Evolutionary conservation across 1,140 invertebrate species (phyloP), one percentile per base, ranked within the genome.

Genomic region (Anoplophora glabripennis): DNA sequence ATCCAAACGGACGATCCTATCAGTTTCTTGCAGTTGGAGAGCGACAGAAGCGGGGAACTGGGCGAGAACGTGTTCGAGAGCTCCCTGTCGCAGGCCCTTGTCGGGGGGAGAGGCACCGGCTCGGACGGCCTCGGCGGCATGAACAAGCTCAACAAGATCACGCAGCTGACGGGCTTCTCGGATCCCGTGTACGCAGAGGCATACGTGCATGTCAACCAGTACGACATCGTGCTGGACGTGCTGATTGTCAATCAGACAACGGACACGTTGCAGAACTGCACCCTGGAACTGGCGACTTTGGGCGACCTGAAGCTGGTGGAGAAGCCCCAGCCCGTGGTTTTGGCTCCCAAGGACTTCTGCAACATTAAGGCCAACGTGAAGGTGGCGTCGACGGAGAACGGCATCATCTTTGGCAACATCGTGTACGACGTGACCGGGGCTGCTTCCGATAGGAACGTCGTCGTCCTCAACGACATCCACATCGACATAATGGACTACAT

Each of bases 401-500:
- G 96, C 49, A 95, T 99, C 59, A 99, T 99, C 60, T 99, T 99
- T 83, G 97, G 98, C 57, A 99, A 99, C 76, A 99, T 99, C 90
- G 96, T 98, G 14, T 99, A 98, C 75, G 96, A 99, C 74, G 88
- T 98, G 36, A 90, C 86, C 47, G 94, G 96, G 35, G 93, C 96
- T 15, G 89, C 89, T 3, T 93, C 92, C 53, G 94, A 98, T 75
- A 83, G 94, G 64, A 98, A 96, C 77, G 96, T 98, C 57, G 96
- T 99, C 33, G 96, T 99, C 12, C 81, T 99, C 11, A 98, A 99
- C 75, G 97, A 99, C 74, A 99, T 99, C 73, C 96, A 98, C 76
- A 98, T 99, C 73, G 97, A 99, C 78, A 99, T 99, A 60, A 98
- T 99, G 93, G 98, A 99, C 80, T 99, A 99, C 77, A 99, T 99